Evolutionary conservation across 2,888 invertebrate species (phyloP), one percentile per base, ranked within the genome.

Genomic region (Drosophila mulleri): DNA sequence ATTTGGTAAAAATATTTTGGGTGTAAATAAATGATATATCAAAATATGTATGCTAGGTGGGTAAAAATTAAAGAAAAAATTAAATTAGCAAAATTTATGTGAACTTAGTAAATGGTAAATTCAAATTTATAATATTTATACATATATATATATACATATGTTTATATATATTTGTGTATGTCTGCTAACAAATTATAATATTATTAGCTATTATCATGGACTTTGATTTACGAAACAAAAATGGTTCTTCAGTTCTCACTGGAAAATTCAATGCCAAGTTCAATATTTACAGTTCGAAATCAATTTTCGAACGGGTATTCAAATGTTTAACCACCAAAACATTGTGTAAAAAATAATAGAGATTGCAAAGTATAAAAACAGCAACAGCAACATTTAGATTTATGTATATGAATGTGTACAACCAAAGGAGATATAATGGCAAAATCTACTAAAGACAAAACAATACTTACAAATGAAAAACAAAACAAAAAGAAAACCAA

Each of bases 51-150:
- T 83, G 82, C 82, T 74, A 85, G 76, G 83, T 90, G 91, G 90
- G 88, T 84, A 86, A 57, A 61, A 52, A 48, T 29, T 32, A 67
- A 61, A 53, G 53, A 42, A 75, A 68, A 56, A 80, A 83, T 75
- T 75, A 78, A 83, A 86, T 86, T 84, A 84, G 84, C 86, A 76
- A 84, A 84, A 84, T 84, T 84, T 84, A 86, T 84, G 84, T 88
- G 83, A 88, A 88, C 88, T 88, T 84, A 84, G 84, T 83, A 88
- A 84, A 84, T 84, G 88, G 78, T 84, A 84, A 84, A 86, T 84
- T 84, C 70, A 84, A 84, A 84, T 84, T 88, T 84, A 88, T 80
- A 66, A 83, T 75, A 83, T 83, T 71, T 83, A 37, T 37, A 37
- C 7, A 50, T 18, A 18, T 32, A 32, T 12, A 32, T 12, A 50